Evolutionary conservation across 2,797 vertebrate species (phyloP), one percentile per base, ranked within the genome.

Genomic region (Scolopax rusticola): DNA sequence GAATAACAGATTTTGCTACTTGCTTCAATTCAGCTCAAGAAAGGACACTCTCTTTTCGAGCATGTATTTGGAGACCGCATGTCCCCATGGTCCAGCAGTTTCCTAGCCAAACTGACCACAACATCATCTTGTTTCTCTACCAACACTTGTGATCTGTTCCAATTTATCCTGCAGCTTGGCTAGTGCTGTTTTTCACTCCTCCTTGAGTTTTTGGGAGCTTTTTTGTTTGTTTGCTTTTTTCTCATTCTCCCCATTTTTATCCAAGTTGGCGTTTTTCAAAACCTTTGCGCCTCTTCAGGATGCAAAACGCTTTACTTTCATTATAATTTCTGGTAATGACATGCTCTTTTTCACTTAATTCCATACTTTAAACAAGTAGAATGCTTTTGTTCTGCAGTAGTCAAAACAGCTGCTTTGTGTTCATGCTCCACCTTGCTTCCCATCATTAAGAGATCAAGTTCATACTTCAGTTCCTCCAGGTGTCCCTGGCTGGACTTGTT

Each of bases 51-150:
- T 56, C 28, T 64, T 30, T 24, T 74, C 50, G n/a, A 38, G 25
- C 7, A 9, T 9, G 0, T 16, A 6, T 12, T 14, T 13, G 23
- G n/a, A n/a, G n/a, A 23, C 5, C 5, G 0, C 15, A 6, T 1
- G 7, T 32, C 50, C 48, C 20, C 14, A 2, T 1, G 11, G 41
- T 11, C 30, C 41, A 36, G 25, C 30, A 21, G 30, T 48, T 64
- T 50, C 24, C 57, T 36, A 36, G 36, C 30, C 32, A 18, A 64
- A 41, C 6, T 30, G 57, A 41, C 48, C 13, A 36, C 30, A 47
- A 24, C 33, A 20, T 12, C 6, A 2, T 25, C 47, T 32, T 27
- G 14, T 25, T 87, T 36, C 32, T 27, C 50, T 2, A 6, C 30
- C 32, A 64, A 25, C 25, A 79, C 33, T 87, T 41, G 16, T 48